phyloP scores from a whole-genome alignment of 2,797 vertebrate species.

The Aphelocoma californica region DNA sequence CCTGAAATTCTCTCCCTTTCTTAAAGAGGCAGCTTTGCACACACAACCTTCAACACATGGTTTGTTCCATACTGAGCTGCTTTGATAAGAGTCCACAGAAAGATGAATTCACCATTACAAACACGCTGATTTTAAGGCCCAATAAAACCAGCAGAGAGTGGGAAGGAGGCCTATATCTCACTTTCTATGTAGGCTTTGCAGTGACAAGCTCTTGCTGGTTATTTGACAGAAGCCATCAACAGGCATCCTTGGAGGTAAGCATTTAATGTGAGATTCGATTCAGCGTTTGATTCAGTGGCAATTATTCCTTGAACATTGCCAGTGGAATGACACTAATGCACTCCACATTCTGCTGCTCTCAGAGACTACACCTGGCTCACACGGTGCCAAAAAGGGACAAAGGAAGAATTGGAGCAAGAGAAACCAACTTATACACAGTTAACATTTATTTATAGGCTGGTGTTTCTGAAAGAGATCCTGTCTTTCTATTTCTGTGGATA shows the following conservation, averaged over 20 bases:
- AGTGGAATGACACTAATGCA: slow-evolving; percentile 10
- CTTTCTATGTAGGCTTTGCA: slow-evolving; percentile 6
- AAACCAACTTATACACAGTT: neutral
- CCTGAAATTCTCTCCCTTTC: neutral
- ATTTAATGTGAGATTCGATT: slow-evolving; percentile 14
- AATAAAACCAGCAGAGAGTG: neutral
- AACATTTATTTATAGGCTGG: neutral
- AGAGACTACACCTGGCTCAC: neutral
- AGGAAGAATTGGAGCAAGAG: neutral
- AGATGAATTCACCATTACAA: neutral
- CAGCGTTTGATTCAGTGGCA: slow-evolving; percentile 35
- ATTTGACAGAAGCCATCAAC: slow-evolving; percentile 49
- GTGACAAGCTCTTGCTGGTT: slow-evolving; percentile 17
- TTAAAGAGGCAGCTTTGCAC: neutral
- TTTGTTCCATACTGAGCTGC: neutral
- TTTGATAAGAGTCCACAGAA: neutral
- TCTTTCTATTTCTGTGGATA: neutral
- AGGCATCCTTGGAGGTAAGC: slow-evolving; percentile 24
- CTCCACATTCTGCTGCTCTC: neutral
- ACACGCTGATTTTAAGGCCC: neutral
- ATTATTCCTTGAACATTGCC: slow-evolving; percentile 33
- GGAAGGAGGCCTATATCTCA: neutral
- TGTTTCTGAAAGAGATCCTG: neutral
- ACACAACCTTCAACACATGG: fast-evolving
- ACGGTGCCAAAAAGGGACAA: neutral